Percentiles rank a stretch among this genome's conserved stretches.
Conservation (phyloP, 1,140 invertebrate genomes). For the Papilio helenus region DNA sequence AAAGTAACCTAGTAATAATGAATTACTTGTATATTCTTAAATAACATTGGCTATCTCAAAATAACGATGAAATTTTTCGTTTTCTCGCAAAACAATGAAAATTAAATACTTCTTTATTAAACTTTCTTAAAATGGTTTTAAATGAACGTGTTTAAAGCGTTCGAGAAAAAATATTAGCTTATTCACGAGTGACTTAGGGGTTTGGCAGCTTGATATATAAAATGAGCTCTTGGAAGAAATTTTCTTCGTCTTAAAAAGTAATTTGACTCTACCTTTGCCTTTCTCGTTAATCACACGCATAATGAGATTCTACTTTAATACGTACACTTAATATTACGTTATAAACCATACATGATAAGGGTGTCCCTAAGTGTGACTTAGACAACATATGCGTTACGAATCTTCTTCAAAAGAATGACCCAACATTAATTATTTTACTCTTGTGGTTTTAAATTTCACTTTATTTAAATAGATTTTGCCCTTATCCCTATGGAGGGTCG, state of each 20-base stretch:
- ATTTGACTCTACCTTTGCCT: constrained; percentile 43
- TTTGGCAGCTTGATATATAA: constrained; percentile 55
- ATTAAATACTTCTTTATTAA: constrained; percentile 38
- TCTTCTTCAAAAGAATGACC: too few relatives aligned
- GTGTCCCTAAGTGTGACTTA: too few relatives aligned
- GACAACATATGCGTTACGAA: too few relatives aligned
- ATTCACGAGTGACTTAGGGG: constrained; percentile 56
- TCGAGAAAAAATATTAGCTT: constrained; percentile 57
- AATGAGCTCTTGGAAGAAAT: constrained; percentile 52
- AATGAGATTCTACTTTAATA: neutral
- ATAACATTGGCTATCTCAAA: too few relatives aligned
- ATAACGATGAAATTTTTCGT: neutral
- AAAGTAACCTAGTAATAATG: neutral
- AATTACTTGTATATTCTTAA: too few relatives aligned
- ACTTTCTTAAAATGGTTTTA: constrained; percentile 57
- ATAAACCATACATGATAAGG: neutral
- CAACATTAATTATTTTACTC: too few relatives aligned
- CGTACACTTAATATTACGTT: neutral
- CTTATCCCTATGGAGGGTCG: too few relatives aligned
- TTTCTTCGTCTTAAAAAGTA: constrained; percentile 49
- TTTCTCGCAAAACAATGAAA: neutral
- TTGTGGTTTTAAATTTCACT: too few relatives aligned
- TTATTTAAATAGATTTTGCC: too few relatives aligned
- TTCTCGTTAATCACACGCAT: constrained; percentile 38
- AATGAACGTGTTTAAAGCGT: constrained; percentile 60